Evolutionary conservation across 2,113 vertebrate genomes (phyloP).

Genomic region (Gnathonemus longibarbis): DNA sequence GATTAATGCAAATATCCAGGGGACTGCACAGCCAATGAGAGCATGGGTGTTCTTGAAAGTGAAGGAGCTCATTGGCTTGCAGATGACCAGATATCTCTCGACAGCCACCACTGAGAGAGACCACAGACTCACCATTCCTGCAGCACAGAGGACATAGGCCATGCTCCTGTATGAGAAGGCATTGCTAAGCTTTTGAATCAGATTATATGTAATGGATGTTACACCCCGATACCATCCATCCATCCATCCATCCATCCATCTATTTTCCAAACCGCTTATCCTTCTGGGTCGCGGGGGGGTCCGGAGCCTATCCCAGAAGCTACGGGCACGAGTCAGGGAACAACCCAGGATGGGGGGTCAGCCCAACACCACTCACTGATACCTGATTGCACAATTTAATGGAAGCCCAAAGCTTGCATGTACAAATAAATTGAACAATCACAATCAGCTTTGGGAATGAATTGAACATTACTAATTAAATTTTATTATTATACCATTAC

Average conservation of each 20-base stretch:
- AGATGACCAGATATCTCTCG: conserved; percentile 64
- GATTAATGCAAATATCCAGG: conserved; percentile 48
- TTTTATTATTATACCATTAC: background rate
- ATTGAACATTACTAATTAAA: background rate
- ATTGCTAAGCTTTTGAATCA: background rate
- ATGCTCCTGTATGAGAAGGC: background rate
- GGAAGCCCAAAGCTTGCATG: background rate
- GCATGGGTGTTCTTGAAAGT: conserved; percentile 56
- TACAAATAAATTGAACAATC: background rate
- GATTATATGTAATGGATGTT: background rate
- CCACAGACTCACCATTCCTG: conserved; percentile 68
- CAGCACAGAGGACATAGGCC: background rate
- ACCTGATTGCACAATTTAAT: background rate
- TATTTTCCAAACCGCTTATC: too few relatives aligned
- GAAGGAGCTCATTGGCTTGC: conserved; percentile 62
- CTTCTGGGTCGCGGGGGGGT: too few relatives aligned
- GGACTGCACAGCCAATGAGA: conserved; percentile 49
- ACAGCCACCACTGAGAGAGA: conserved; percentile 61
- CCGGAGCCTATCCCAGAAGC: too few relatives aligned
- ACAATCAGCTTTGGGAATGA: background rate
- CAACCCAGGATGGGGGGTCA: too few relatives aligned
- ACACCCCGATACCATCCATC: background rate
- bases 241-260: too few relatives aligned
- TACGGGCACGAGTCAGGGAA: too few relatives aligned
- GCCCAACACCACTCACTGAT: background rate